These are phyloP conservation scores for Drosophila burlai DNA, from an alignment of 1,140 invertebrate species.

Conservation along the genomic window DNA sequence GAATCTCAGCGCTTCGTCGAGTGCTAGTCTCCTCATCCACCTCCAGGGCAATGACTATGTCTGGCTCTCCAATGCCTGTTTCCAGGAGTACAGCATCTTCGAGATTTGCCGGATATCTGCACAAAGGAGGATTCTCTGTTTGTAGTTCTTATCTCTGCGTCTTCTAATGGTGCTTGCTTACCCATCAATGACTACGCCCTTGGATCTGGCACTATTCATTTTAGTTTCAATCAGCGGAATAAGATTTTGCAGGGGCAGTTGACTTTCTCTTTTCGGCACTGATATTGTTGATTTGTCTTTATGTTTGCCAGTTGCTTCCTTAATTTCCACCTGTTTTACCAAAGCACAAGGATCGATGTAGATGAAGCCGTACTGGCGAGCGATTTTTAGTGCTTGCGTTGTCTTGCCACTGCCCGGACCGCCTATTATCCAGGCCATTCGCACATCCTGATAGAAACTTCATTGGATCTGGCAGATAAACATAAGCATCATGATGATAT, in stretches of 20 bases:
- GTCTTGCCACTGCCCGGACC: slow-evolving; percentile 50
- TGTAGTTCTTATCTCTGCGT: not conserved
- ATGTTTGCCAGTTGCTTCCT: not conserved
- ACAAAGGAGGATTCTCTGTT: not conserved
- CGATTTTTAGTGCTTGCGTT: slow-evolving; percentile 40
- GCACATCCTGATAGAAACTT: slow-evolving; percentile 23
- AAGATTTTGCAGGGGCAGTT: slow-evolving; percentile 17
- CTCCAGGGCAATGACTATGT: slow-evolving; percentile 36
- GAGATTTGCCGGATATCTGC: slow-evolving; percentile 38
- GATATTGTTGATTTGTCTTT: not conserved
- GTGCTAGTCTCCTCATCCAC: slow-evolving; percentile 10
- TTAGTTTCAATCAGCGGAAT: slow-evolving; percentile 30
- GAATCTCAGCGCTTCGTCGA: not conserved
- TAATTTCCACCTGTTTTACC: slow-evolving; percentile 14
- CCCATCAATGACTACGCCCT: slow-evolving; percentile 55
- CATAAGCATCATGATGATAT: not conserved
- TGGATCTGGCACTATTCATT: not conserved
- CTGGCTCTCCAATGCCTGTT: slow-evolving; percentile 20
- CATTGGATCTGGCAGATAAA: not conserved
- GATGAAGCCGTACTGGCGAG: slow-evolving; percentile 32
- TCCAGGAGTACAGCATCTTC: slow-evolving; percentile 40
- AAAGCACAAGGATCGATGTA: slow-evolving; percentile 34
- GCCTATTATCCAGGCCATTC: slow-evolving; percentile 54
- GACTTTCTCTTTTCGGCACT: not conserved
- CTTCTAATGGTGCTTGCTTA: not conserved